A percentile compares a stretch with the other conserved stretches of the same genome.
phyloP scores from a whole-genome alignment of 2,888 invertebrate genomes.

The Drosophila mulleri region DNA sequence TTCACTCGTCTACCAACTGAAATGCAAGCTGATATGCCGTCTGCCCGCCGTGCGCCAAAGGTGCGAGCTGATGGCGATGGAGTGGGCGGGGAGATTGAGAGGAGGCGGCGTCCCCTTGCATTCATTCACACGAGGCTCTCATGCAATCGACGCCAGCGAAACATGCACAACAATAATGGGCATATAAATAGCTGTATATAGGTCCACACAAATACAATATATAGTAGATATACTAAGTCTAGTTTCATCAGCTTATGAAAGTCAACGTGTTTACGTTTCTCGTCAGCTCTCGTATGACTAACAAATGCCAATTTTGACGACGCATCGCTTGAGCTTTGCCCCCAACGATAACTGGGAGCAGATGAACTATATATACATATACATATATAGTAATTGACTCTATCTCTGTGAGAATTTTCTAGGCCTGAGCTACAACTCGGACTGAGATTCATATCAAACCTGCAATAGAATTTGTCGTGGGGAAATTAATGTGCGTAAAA shows the following conservation, averaged over 20 bases:
- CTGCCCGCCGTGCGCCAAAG: neutral
- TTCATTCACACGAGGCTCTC: conserved; percentile 38
- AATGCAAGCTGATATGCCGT: conserved; percentile 46
- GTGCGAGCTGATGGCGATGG: neutral
- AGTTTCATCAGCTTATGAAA: conserved; percentile 42
- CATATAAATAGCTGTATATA: conserved; percentile 9
- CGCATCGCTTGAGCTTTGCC: conserved; percentile 38
- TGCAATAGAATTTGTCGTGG: neutral
- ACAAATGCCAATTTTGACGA: conserved; percentile 5
- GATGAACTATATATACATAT: neutral
- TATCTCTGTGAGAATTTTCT: conserved; percentile 20
- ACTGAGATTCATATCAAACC: conserved; percentile 6
- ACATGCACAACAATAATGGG: conserved; percentile 26
- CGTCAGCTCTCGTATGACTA: conserved; percentile 15
- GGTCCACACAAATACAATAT: conserved; percentile 1
- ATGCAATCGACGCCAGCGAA: conserved; percentile 38
- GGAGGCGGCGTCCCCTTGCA: neutral
- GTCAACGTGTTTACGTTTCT: conserved; percentile 21
- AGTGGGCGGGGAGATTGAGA: neutral
- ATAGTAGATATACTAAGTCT: conserved; percentile 4
- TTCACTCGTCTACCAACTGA: conserved; percentile 24
- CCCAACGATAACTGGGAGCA: conserved; percentile 18
- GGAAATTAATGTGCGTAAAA: neutral
- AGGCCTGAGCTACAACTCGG: conserved; percentile 8
- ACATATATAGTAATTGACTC: neutral